Evolutionary conservation across 2,113 vertebrate genomes (phyloP), one percentile per base, ranked within the genome.

Genomic region (Cephalopterus ornatus): DNA sequence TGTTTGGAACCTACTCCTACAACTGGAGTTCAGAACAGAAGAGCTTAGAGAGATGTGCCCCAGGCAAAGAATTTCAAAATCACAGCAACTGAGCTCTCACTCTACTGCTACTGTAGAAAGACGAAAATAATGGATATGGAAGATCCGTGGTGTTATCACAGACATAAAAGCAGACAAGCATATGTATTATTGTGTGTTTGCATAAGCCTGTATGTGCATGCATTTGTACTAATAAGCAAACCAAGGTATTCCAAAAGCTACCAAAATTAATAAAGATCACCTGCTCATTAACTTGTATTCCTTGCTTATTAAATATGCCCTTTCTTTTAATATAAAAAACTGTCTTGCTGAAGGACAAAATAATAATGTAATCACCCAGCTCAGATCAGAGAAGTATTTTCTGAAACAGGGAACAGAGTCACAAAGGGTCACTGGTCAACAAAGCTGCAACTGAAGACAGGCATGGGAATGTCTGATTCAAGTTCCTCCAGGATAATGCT

Each of bases 1-100:
- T 75, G 23, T n/a, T 91, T 88, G 55, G 55, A 86, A 65, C 39
- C 68, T 78, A 22, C 37, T 84, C 63, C 59, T 84, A 91, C 71
- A 77, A 86, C 50, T 14, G 62, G 30, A 83, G 61, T 49, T 71
- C 41, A 84, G 47, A 88, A 93, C 18, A 71, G 72, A 92, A 71
- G 24, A 82, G 53, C 77, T 87, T 59, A 75, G 52, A 84, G 80
- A 86, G 39, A 71, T 41, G 28, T 28, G 76, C 59, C 63, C 32
- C 56, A 90, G 82, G 90, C 68, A 84, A 92, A 88, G 85, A 96
- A 92, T 59, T 93, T 90, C 42, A 88, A 93, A 82, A 96, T 95
- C 90, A 88, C 50, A 94, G 79, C 42, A 71, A 67, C 12, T 52
- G 75, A 88, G 52, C 42, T 74, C 72, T 96, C 42, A 44, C 21